Conservation (phyloP, 2,888 invertebrate species). For the Mythimna impura region DNA sequence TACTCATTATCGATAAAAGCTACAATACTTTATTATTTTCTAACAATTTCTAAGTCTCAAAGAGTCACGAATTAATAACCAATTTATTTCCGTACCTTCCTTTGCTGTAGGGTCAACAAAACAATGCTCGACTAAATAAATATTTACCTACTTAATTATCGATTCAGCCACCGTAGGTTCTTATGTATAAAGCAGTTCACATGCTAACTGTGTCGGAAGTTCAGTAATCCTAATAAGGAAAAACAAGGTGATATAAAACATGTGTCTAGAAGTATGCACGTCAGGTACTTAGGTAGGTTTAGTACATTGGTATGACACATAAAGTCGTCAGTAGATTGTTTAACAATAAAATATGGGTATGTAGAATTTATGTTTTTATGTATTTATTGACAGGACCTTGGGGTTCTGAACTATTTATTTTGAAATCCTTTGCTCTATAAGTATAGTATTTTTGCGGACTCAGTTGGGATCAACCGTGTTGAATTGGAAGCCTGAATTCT, state of each 20-base stretch:
- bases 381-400: too few species aligned
- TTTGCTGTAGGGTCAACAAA: not conserved
- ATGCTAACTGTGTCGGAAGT: constrained; percentile 53
- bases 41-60: too few species aligned
- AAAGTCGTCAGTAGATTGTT: constrained; percentile 21
- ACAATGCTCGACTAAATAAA: not conserved
- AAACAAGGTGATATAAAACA: constrained; percentile 42
- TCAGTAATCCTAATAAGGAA: constrained; percentile 44
- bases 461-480: too few species aligned
- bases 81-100: not conserved
- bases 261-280: constrained; percentile 25
- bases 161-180: constrained; percentile 21
- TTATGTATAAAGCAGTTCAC: constrained; percentile 36
- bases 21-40: too few species aligned
- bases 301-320: constrained; percentile 35
- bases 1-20: constrained; percentile 11
- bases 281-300: constrained; percentile 40
- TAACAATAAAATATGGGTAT: constrained; percentile 27
- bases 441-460: too few species aligned
- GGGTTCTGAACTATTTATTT: too few species aligned
- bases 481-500: too few species aligned
- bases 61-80: too few species aligned
- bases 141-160: constrained; percentile 17
- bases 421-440: too few species aligned
- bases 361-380: too few species aligned